Evolutionary conservation across 2,888 invertebrate species (phyloP), one percentile per base, ranked within the genome.

Genomic region (Cataglyphis altisquamis): DNA sequence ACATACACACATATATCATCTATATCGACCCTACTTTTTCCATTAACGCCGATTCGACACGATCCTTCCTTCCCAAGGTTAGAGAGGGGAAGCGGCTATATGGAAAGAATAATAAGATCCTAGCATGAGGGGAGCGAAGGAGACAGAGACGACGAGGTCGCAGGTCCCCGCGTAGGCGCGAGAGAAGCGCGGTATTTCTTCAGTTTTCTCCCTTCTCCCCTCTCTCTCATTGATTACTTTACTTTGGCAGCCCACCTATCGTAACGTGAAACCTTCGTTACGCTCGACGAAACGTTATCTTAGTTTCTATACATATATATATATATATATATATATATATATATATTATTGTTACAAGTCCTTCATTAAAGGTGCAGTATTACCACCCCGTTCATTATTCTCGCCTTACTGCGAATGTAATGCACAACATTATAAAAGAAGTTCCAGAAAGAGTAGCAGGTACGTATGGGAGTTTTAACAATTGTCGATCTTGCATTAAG

Each of bases 201-300:
- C 85, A 39, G 85, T 85, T 88, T 83, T 85, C 85, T 83, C 83
- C 85, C 87, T 84, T 64, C 84, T 18, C 5, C 15, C 87, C 84
- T 84, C 83, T 83, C 84, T 82, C 85, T 89, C 90, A 91, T 91
- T 90, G 91, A 91, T 91, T 91, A 91, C 89, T 90, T 91, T 88
- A 86, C 89, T 89, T 87, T 85, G 85, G 81, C 88, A 82, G 82
- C 84, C 88, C 77, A 86, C 84, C 86, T 81, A 90, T 81, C 73
- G 52, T 82, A 52, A 52, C 48, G n/a, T 52, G n/a, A 48, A 8
- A 52, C 2, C 48, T 52, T 48, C 72, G 64, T 78, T 21, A n/a
- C 32, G 25, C 45, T 64, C 21, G 64, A 41, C 1, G 60, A 60
- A 62, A 45, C 2, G 12, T 77, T 41, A 41, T 12, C 8, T 10